phyloP scores from a whole-genome alignment of 1,140 invertebrate genomes.

The Philotrypesis tridentata region DNA sequence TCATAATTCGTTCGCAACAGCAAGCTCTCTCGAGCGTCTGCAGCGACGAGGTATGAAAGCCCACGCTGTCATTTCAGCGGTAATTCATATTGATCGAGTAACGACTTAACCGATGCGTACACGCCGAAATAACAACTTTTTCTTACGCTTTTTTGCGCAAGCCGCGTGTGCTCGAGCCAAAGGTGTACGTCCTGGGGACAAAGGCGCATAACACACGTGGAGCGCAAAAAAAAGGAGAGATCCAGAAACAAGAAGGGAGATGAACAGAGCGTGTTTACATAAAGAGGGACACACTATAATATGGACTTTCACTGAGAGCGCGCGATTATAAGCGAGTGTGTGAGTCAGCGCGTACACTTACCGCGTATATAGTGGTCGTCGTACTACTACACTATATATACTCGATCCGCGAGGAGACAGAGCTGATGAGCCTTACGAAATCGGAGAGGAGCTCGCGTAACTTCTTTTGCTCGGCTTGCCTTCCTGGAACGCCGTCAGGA shows the following conservation, averaged over 20 bases:
- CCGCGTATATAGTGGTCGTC: conserved; percentile 8
- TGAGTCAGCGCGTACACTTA: conserved; percentile 16
- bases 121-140: not conserved
- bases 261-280: not conserved
- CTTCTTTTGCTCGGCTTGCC: conserved; percentile 39
- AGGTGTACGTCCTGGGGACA: not conserved
- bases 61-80: no score
- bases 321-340: not conserved
- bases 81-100: not conserved
- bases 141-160: not conserved
- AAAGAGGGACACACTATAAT: not conserved
- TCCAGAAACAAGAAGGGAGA: not conserved
- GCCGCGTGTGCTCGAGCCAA: not conserved
- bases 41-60: no score
- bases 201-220: not conserved
- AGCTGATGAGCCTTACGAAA: conserved; percentile 27
- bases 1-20: no score
- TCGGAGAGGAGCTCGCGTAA: conserved; percentile 27
- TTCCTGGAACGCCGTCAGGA: conserved; percentile 1
- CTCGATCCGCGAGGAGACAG: not conserved
- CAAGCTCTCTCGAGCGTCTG: no score
- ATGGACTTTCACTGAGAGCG: conserved; percentile 20
- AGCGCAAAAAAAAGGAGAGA: not conserved
- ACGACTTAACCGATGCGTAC: not conserved
- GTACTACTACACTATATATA: not conserved